Conservation (phyloP, 2,113 vertebrate species). For the Rhinopomastus cyanomelas region DNA sequence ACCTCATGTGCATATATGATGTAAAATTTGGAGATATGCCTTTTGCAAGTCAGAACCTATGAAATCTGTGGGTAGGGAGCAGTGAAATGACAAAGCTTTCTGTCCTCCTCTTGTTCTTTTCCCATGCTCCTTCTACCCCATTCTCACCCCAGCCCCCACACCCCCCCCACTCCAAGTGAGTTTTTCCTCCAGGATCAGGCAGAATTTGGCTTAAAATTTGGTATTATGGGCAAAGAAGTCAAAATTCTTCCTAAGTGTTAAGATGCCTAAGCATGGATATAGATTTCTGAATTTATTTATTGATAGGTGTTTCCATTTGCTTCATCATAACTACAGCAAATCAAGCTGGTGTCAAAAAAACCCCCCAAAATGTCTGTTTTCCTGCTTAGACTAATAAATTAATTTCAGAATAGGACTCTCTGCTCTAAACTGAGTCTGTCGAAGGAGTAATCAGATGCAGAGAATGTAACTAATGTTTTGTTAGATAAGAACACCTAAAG, state of each 20-base stretch:
- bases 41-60: neutral
- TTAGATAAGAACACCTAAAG: constrained; percentile 8
- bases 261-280: neutral
- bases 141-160: neutral
- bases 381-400: neutral
- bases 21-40: neutral
- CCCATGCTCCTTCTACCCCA: too few relatives aligned
- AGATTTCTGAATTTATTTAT: constrained; percentile 22
- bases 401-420: neutral
- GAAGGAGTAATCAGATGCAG: neutral
- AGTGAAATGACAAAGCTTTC: neutral
- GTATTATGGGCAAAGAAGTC: neutral
- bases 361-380: neutral
- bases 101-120: neutral
- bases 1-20: neutral
- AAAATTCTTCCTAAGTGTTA: neutral
- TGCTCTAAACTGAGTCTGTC: neutral
- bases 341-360: neutral
- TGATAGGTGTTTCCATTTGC: neutral
- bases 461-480: neutral
- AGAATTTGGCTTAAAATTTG: neutral
- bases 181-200: neutral
- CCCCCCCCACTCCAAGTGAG: accelerated
- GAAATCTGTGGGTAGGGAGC: neutral
- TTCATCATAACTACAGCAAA: neutral